phyloP scores from a whole-genome alignment of 1,140 invertebrate genomes.

The Branchinecta lynchi region DNA sequence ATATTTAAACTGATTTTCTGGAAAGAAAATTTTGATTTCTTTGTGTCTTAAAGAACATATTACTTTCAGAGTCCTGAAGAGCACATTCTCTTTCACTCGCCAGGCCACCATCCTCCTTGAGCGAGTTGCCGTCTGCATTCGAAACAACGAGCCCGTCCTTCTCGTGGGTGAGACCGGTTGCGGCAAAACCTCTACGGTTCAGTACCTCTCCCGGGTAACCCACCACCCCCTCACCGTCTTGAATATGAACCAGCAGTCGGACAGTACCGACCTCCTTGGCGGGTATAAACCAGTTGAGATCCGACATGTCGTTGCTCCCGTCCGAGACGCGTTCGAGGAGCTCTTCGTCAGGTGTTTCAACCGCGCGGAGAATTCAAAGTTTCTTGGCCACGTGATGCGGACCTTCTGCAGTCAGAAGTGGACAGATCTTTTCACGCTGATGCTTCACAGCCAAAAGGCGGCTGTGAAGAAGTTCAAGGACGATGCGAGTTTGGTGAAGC shows the following conservation, averaged over 20 bases:
- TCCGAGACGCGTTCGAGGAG: slow-evolving; percentile 67
- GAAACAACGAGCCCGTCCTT: slow-evolving; percentile 72
- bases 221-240: slow-evolving; percentile 77
- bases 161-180: slow-evolving; percentile 96
- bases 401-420: slow-evolving; percentile 51
- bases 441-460: slow-evolving; percentile 53
- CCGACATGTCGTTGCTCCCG: slow-evolving; percentile 59
- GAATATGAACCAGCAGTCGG: slow-evolving; percentile 99
- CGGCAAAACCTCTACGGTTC: slow-evolving; percentile 92
- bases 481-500: slow-evolving; percentile 22
- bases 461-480: slow-evolving; percentile 38
- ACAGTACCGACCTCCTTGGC: slow-evolving; percentile 86
- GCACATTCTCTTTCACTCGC: slow-evolving; percentile 57
- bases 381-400: slow-evolving; percentile 57
- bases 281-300: slow-evolving; percentile 88
- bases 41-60: too few relatives aligned
- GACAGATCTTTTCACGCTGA: slow-evolving; percentile 51
- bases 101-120: slow-evolving; percentile 67
- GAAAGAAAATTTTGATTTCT: too few relatives aligned
- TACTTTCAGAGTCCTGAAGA: slow-evolving; percentile 16
- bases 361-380: slow-evolving; percentile 62
- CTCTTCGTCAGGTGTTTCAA: slow-evolving; percentile 66
- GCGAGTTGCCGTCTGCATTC: slow-evolving; percentile 62
- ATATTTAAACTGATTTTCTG: too few relatives aligned
- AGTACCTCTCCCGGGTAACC: slow-evolving; percentile 70